Evolutionary conservation across 1,140 invertebrate species (phyloP).

Genomic region (Drosophila athabasca): DNA sequence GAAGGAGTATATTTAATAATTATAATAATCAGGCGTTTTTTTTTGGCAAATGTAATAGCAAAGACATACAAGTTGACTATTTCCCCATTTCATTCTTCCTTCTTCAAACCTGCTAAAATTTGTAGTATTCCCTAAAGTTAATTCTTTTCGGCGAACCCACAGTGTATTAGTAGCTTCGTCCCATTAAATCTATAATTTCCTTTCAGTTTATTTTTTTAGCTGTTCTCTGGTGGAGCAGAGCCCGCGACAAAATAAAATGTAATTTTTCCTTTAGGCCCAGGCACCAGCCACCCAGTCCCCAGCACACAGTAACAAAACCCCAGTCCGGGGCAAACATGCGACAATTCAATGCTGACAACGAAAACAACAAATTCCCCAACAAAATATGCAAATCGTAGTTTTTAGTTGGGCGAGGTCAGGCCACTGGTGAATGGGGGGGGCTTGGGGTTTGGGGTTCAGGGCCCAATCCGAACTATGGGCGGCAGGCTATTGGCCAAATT

Average conservation of each 20-base stretch:
- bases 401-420: constrained; percentile 44
- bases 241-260: constrained; percentile 70
- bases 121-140: too few relatives aligned
- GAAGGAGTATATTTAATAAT: too few relatives aligned
- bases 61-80: too few relatives aligned
- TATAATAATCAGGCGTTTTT: too few relatives aligned
- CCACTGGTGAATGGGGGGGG: neutral
- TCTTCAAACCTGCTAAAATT: too few relatives aligned
- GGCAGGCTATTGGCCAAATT: constrained; percentile 50
- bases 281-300: constrained; percentile 14
- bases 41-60: too few relatives aligned
- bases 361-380: constrained; percentile 29
- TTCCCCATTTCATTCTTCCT: too few relatives aligned
- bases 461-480: neutral
- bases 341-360: constrained; percentile 64
- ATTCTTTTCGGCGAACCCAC: too few relatives aligned
- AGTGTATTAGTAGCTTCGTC: too few relatives aligned
- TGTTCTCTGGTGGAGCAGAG: constrained; percentile 3
- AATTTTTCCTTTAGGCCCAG: constrained; percentile 46
- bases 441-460: constrained; percentile 12
- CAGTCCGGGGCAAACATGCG: constrained; percentile 41
- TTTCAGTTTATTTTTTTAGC: neutral
- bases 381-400: constrained; percentile 57
- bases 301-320: neutral
- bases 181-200: too few relatives aligned